A percentile compares a stretch with the other conserved stretches of the same genome.
Conservation (phyloP, 2,888 invertebrate genomes). For the Nezara viridula region DNA sequence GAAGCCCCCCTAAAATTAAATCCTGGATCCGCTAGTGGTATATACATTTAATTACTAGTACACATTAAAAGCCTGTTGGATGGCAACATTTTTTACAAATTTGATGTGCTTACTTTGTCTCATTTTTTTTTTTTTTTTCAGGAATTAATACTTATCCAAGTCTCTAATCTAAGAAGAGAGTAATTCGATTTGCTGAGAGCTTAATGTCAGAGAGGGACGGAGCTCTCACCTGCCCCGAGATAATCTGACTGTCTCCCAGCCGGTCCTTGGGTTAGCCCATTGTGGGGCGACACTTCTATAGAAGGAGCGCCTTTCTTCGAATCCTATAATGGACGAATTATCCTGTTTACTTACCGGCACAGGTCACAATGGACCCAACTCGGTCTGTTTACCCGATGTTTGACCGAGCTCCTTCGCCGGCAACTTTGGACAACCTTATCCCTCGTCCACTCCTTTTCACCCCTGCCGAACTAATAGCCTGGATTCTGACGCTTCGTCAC, state of each 20-base stretch:
- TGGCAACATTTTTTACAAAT: too few relatives aligned
- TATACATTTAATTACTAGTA: too few relatives aligned
- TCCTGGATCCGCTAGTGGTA: too few relatives aligned
- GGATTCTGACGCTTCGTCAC: background rate
- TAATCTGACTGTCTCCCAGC: background rate
- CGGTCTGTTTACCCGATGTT: slow-evolving; percentile 38
- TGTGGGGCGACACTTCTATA: slow-evolving; percentile 31
- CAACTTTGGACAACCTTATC: slow-evolving; percentile 39
- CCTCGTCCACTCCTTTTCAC: background rate
- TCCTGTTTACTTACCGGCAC: slow-evolving; percentile 33
- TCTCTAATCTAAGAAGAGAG: background rate
- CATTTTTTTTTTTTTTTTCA: background rate
- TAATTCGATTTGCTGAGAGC: background rate
- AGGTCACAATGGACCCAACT: background rate
- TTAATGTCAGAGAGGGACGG: background rate
- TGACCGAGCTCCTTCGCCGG: slow-evolving; percentile 9
- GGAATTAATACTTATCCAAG: background rate
- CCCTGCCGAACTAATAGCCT: slow-evolving; percentile 40
- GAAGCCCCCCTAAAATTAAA: too few relatives aligned
- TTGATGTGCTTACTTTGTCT: too few relatives aligned
- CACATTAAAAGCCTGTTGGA: too few relatives aligned
- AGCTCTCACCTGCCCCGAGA: background rate
- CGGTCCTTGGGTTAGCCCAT: background rate
- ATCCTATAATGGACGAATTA: slow-evolving; percentile 36
- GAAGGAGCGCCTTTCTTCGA: slow-evolving; percentile 25